These are phyloP conservation scores for Biston stratarius DNA, from an alignment of 2,888 invertebrate species.

Conservation along the genomic window DNA sequence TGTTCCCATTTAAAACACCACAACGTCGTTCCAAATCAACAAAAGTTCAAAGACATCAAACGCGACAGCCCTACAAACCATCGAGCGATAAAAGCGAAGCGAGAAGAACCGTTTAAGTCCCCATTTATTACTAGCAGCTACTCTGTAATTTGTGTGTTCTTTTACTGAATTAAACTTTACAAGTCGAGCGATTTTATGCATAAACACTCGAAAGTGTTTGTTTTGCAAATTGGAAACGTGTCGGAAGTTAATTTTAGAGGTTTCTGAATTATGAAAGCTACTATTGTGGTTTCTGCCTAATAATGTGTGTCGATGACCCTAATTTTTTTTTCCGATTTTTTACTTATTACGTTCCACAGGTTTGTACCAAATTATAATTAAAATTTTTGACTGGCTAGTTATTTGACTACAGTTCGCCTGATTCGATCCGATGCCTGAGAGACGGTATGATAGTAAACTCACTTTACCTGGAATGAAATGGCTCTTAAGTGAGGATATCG, in stretches of 20 bases:
- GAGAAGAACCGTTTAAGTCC: slow-evolving; percentile 63
- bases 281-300: not conserved
- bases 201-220: slow-evolving; percentile 36
- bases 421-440: no score
- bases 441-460: no score
- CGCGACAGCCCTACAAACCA: slow-evolving; percentile 53
- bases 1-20: not conserved
- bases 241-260: slow-evolving; percentile 13
- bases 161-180: slow-evolving; percentile 44
- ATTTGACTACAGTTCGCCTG: no score
- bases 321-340: not conserved
- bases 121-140: slow-evolving; percentile 57
- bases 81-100: slow-evolving; percentile 55
- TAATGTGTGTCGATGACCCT: not conserved
- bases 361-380: no score
- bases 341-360: no score
- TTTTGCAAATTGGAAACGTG: slow-evolving; percentile 39
- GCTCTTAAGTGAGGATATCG: no score
- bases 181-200: slow-evolving; percentile 42
- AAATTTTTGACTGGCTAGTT: no score
- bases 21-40: not conserved
- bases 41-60: slow-evolving; percentile 12
- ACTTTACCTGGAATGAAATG: no score
- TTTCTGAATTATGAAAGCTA: slow-evolving; percentile 1
- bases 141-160: slow-evolving; percentile 55